phyloP scores from a whole-genome alignment of 2,113 vertebrate genomes.

The Sprattus sprattus region DNA sequence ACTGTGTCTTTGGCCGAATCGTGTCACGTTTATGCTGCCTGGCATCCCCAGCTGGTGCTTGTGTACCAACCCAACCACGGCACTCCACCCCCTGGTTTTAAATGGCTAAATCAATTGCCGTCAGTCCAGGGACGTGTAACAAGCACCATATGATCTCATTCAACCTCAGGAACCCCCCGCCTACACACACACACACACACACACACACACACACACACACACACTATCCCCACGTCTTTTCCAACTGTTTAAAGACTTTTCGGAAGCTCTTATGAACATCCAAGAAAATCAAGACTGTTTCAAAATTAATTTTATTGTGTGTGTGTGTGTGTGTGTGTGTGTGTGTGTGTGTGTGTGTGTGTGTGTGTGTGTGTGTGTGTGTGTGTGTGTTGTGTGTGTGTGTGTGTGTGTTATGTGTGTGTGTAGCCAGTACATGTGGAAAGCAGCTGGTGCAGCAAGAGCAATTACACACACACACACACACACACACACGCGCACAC shows the following conservation, averaged over 20 bases:
- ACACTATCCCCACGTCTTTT: slow-evolving; percentile 15
- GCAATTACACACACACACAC: neutral
- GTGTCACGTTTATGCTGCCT: neutral
- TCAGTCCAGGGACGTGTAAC: slow-evolving; percentile 33
- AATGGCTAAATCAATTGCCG: slow-evolving; percentile 13
- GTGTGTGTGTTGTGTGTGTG: slow-evolving; percentile 35
- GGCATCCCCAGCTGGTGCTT: neutral
- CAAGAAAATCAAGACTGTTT: slow-evolving; percentile 42
- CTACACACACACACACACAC: neutral
- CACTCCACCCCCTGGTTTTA: neutral
- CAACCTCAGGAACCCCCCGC: neutral
- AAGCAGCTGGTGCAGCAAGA: slow-evolving; percentile 7
- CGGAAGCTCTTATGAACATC: slow-evolving; percentile 45
- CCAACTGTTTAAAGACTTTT: slow-evolving; percentile 35
- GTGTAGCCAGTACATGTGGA: slow-evolving; percentile 11
- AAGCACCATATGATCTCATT: slow-evolving; percentile 38
- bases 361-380: neutral
- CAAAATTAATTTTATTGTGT: slow-evolving; percentile 40
- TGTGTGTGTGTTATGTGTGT: slow-evolving; percentile 27
- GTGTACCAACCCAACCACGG: neutral
- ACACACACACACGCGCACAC: neutral
- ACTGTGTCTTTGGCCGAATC: neutral
- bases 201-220: neutral
- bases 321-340: neutral
- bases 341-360: slow-evolving; percentile 35